phyloP scores from a whole-genome alignment of 2,113 vertebrate species.

The Cacatua alba region DNA sequence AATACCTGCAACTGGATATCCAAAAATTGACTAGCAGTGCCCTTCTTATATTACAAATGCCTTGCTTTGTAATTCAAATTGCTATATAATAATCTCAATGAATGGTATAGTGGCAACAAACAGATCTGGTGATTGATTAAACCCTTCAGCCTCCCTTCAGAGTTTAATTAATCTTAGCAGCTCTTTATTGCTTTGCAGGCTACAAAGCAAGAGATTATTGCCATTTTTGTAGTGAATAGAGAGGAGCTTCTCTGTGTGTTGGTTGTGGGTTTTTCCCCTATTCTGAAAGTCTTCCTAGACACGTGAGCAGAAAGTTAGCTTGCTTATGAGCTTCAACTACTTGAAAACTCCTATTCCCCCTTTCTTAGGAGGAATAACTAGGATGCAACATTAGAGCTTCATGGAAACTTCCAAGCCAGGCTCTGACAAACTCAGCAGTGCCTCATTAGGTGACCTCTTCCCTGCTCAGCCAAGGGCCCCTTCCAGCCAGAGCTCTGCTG shows the following conservation, averaged over 20 bases:
- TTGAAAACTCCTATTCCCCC: neutral
- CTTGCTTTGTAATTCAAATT: neutral
- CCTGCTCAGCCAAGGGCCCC: neutral
- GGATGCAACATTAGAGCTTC: accelerated
- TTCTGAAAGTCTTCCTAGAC: neutral
- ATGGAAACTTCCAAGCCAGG: neutral
- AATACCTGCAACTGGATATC: neutral
- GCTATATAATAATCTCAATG: neutral
- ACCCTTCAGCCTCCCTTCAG: conserved; percentile 12
- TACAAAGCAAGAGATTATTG: conserved; percentile 36
- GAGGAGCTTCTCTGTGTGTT: neutral
- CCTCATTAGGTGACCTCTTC: neutral
- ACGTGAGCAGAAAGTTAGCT: neutral
- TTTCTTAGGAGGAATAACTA: neutral
- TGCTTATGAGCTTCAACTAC: neutral
- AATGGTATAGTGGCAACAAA: neutral
- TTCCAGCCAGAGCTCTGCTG: neutral
- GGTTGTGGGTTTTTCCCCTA: neutral
- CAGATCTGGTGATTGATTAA: conserved; percentile 51
- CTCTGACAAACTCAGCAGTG: neutral
- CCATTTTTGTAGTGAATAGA: neutral
- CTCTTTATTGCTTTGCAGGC: conserved; percentile 10
- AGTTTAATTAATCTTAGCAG: conserved; percentile 54
- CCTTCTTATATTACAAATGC: neutral
- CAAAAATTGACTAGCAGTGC: neutral